phyloP scores from a whole-genome alignment of 2,888 invertebrate species.

The Agrenia bidenticulata region DNA sequence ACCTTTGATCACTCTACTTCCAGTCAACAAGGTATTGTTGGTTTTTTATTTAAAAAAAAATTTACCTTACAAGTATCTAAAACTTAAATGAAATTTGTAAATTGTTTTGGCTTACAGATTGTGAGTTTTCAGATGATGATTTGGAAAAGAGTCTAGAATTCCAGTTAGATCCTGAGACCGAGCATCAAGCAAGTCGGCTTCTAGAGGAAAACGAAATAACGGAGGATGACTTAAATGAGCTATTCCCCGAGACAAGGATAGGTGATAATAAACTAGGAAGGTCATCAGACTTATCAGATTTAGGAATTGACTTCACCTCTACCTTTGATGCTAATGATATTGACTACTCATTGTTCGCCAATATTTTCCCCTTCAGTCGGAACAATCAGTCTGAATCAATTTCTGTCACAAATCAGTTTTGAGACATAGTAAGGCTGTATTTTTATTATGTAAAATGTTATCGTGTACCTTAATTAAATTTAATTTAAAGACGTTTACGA shows the following conservation, averaged over 20 bases:
- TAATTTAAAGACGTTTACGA: too few relatives aligned
- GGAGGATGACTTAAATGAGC: slow-evolving; percentile 78
- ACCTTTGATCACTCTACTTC: slow-evolving; percentile 50
- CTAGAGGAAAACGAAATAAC: slow-evolving; percentile 70
- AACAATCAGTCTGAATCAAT: slow-evolving; percentile 48
- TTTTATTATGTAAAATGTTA: neutral
- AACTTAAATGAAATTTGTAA: too few relatives aligned
- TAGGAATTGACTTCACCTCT: slow-evolving; percentile 48
- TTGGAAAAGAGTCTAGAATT: slow-evolving; percentile 63
- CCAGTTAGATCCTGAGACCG: slow-evolving; percentile 64
- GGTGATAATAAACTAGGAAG: slow-evolving; percentile 45
- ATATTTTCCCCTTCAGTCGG: slow-evolving; percentile 46
- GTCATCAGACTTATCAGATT: slow-evolving; percentile 44
- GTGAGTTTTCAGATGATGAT: slow-evolving; percentile 61
- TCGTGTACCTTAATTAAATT: too few relatives aligned
- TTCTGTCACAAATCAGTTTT: slow-evolving; percentile 50
- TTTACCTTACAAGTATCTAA: too few relatives aligned
- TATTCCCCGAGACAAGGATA: slow-evolving; percentile 64
- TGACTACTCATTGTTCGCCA: slow-evolving; percentile 50
- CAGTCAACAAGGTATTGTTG: slow-evolving; percentile 49
- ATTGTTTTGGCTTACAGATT: slow-evolving; percentile 34
- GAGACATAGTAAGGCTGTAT: slow-evolving; percentile 11
- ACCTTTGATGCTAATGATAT: slow-evolving; percentile 50
- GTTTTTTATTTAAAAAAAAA: neutral
- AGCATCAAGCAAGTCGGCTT: slow-evolving; percentile 66